phyloP scores from a whole-genome alignment of 2,797 vertebrate species.

The Sebastes hubbsi region DNA sequence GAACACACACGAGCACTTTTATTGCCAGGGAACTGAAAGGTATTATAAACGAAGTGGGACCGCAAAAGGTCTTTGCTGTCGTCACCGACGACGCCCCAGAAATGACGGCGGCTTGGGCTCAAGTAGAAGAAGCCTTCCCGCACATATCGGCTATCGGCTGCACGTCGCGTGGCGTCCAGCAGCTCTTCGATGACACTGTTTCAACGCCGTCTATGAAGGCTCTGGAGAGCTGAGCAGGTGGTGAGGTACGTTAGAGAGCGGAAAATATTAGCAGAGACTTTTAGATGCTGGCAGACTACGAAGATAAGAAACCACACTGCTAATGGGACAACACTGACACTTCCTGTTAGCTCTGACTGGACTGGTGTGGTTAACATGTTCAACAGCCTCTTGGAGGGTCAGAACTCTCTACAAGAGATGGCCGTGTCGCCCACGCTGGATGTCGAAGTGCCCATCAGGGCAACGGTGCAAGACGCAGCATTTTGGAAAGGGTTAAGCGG shows the following conservation, averaged over 20 bases:
- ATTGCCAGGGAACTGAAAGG: conserved; percentile 47
- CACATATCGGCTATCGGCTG: conserved; percentile 53
- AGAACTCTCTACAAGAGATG: conserved; percentile 59
- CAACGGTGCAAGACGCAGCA: conserved; percentile 39
- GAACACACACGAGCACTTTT: not conserved
- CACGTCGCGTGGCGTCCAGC: conserved; percentile 12
- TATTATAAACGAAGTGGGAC: conserved; percentile 54
- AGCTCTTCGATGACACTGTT: conserved; percentile 36
- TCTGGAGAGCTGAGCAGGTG: conserved; percentile 57
- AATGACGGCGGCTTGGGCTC: conserved; percentile 42
- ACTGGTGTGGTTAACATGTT: conserved; percentile 48
- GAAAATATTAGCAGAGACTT: conserved; percentile 18
- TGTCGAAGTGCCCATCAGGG: conserved; percentile 30
- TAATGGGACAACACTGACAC: conserved; percentile 13
- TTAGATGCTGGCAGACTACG: conserved; percentile 23
- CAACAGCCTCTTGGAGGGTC: conserved; percentile 56
- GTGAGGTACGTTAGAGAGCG: conserved; percentile 26
- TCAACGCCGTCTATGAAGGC: conserved; percentile 36
- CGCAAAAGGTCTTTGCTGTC: conserved; percentile 53
- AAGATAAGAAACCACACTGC: conserved; percentile 14
- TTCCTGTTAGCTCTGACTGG: conserved; percentile 30
- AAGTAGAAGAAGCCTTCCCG: conserved; percentile 59
- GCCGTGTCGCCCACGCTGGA: conserved; percentile 30
- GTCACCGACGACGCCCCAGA: conserved; percentile 50
- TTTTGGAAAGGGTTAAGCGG: conserved; percentile 65